phyloP scores from a whole-genome alignment of 2,113 vertebrate species.

The Acanthisitta chloris region DNA sequence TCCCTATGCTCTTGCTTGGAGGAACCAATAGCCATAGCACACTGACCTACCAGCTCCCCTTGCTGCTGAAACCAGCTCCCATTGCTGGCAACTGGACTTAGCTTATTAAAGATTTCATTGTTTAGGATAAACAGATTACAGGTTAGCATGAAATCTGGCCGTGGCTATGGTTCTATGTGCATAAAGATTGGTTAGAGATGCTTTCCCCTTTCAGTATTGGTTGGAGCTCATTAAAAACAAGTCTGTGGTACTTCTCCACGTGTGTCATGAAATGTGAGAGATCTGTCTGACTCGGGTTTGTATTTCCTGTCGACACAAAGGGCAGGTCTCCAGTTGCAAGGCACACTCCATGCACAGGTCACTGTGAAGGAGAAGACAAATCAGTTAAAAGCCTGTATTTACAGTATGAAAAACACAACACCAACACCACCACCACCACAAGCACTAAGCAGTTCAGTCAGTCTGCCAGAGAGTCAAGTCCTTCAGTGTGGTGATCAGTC shows the following conservation, averaged over 20 bases:
- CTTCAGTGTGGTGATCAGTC: neutral
- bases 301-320: conserved; percentile 98
- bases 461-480: neutral
- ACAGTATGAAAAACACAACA: neutral
- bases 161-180: conserved; percentile 64
- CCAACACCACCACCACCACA: neutral
- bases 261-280: conserved; percentile 97
- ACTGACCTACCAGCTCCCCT: conserved; percentile 12
- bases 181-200: conserved; percentile 59
- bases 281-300: conserved; percentile 96
- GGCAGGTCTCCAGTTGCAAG: conserved; percentile 99
- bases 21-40: conserved; percentile 48
- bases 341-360: conserved; percentile 99
- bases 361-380: conserved; percentile 75
- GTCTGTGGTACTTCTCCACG: conserved; percentile 58
- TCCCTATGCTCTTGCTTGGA: conserved; percentile 41
- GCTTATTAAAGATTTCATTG: conserved; percentile 60
- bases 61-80: conserved; percentile 27
- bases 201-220: conserved; percentile 66
- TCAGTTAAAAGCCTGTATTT: neutral
- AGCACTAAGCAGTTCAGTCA: neutral
- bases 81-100: conserved; percentile 35
- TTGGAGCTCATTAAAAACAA: conserved; percentile 64
- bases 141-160: conserved; percentile 67
- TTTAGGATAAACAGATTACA: conserved; percentile 61